phyloP scores from a whole-genome alignment of 2,797 vertebrate genomes.

The Helostoma temminkii region DNA sequence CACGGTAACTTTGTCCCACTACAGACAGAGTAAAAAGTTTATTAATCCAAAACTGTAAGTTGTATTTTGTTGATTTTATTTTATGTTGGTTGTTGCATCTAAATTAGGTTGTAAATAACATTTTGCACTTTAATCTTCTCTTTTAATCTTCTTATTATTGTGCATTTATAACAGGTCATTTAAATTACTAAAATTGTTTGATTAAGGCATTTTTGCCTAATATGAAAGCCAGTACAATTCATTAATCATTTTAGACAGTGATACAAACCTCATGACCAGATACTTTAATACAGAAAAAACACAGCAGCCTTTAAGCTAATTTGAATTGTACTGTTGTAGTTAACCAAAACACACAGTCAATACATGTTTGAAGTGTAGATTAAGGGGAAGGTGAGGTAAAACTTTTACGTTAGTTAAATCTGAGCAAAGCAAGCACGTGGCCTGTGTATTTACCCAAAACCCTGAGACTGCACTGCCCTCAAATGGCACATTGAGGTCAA shows the following conservation, averaged over 20 bases:
- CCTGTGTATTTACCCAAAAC: slow-evolving; percentile 68
- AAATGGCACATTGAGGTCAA: slow-evolving; percentile 83
- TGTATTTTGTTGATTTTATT: neutral
- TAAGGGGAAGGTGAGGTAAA: slow-evolving; percentile 47
- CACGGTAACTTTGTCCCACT: neutral
- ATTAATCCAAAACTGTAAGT: neutral
- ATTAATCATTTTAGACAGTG: slow-evolving; percentile 4
- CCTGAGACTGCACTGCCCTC: slow-evolving; percentile 92
- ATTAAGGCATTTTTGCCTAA: neutral
- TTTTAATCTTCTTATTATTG: neutral
- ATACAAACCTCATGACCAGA: neutral
- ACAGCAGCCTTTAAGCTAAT: neutral
- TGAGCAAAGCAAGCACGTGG: slow-evolving; percentile 26
- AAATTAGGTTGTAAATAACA: neutral
- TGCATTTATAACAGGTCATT: neutral
- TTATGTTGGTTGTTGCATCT: neutral
- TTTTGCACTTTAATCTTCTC: neutral
- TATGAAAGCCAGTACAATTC: neutral
- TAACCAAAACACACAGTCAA: neutral
- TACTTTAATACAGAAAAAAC: neutral
- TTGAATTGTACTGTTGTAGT: neutral
- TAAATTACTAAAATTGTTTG: slow-evolving; percentile 3
- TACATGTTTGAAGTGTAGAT: slow-evolving; percentile 13
- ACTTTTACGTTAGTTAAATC: slow-evolving; percentile 66
- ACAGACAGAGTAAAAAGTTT: neutral